Percentiles rank a stretch among this genome's conserved stretches.
Evolutionary conservation across 2,797 vertebrate species (phyloP).

Genomic region (Pipistrellus pygmaeus): DNA sequence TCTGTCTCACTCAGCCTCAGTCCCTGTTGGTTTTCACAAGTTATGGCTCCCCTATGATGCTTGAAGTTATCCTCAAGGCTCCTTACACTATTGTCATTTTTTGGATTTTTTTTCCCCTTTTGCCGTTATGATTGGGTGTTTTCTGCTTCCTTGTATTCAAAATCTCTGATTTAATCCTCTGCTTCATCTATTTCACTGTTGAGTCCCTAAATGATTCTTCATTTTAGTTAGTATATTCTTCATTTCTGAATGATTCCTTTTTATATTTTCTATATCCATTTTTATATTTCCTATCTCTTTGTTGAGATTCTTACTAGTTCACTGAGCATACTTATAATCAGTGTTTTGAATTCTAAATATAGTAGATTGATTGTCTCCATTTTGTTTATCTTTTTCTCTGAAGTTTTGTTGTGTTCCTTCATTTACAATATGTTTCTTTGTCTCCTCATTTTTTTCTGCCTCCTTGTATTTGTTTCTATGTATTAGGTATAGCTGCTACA

Average conservation of each 20-base stretch:
- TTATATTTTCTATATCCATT: neutral
- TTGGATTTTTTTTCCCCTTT: neutral
- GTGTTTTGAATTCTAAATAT: neutral
- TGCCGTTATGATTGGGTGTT: neutral
- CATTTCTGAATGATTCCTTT: neutral
- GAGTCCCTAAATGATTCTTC: neutral
- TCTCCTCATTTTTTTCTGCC: neutral
- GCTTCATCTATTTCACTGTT: neutral
- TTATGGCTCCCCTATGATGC: neutral
- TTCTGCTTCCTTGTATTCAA: neutral
- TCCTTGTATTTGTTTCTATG: neutral
- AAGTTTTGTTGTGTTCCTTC: neutral
- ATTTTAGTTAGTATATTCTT: neutral
- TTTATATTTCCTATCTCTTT: neutral
- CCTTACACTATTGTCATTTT: neutral
- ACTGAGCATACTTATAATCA: neutral
- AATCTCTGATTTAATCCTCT: neutral
- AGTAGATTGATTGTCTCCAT: neutral
- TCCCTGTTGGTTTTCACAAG: neutral
- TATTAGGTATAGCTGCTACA: neutral
- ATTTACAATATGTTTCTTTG: neutral
- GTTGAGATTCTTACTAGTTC: neutral
- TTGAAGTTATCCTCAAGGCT: neutral
- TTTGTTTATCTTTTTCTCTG: neutral
- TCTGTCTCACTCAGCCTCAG: neutral